Conservation (phyloP, 2,113 vertebrate genomes). For the Struthidea cinerea region DNA sequence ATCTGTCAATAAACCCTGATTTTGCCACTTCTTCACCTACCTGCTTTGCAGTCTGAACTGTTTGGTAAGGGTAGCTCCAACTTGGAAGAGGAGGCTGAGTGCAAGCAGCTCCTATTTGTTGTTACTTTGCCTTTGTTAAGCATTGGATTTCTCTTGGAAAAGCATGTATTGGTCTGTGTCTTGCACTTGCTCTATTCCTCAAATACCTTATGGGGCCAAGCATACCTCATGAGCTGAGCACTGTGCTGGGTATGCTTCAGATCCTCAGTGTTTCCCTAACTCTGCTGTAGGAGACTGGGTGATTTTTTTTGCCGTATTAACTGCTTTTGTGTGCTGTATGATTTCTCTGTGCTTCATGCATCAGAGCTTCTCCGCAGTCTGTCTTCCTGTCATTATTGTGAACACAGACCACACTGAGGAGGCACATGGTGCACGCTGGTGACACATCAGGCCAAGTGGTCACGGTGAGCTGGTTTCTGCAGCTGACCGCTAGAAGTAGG, state of each 20-base stretch:
- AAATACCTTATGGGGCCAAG: neutral
- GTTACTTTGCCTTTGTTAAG: neutral
- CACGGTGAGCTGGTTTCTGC: neutral
- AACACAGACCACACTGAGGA: neutral
- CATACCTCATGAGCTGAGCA: neutral
- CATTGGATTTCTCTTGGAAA: neutral
- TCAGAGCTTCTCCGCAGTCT: neutral
- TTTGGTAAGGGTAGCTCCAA: neutral
- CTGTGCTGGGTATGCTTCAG: neutral
- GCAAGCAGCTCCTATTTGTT: neutral
- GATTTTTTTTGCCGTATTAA: neutral
- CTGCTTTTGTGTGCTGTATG: neutral
- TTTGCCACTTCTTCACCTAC: neutral
- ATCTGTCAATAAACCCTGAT: neutral
- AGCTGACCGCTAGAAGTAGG: neutral
- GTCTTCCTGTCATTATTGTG: neutral
- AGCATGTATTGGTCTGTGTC: neutral
- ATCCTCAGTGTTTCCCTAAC: neutral
- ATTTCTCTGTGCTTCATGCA: neutral
- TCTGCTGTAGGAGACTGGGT: neutral
- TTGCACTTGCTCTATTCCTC: neutral
- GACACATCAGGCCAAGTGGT: neutral
- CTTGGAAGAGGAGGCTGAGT: neutral
- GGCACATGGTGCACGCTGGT: neutral
- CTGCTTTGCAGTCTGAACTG: neutral